phyloP scores from a whole-genome alignment of 2,113 vertebrate genomes.

The Malaclemys terrapin region DNA sequence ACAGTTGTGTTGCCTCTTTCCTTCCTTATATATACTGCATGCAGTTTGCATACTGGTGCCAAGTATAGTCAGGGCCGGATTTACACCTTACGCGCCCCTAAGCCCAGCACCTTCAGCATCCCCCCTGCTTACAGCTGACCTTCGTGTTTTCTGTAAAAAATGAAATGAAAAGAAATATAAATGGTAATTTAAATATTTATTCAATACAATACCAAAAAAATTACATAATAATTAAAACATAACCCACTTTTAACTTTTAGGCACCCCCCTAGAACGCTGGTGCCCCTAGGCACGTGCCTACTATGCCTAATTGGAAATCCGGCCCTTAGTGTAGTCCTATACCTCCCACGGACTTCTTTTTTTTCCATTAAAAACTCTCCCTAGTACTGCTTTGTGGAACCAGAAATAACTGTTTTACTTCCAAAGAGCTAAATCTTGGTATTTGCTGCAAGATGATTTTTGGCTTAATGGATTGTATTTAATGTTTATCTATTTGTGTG shows the following conservation, averaged over 20 bases:
- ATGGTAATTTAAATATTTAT: no score
- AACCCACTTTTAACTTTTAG: no score
- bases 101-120: no score
- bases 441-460: neutral
- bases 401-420: neutral
- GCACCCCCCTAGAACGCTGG: no score
- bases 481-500: neutral
- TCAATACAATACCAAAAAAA: no score
- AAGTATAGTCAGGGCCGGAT: neutral
- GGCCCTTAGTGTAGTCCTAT: neutral
- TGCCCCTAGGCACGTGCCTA: no score
- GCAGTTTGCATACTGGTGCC: constrained; percentile 32
- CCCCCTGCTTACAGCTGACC: no score
- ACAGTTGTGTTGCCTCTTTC: neutral
- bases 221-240: no score
- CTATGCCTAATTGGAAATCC: no score
- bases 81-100: no score
- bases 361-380: neutral
- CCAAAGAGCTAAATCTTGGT: neutral
- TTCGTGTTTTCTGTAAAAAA: no score
- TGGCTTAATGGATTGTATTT: neutral
- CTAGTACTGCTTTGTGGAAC: rapidly evolving
- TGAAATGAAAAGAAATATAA: no score
- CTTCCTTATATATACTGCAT: neutral
- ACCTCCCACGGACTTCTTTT: neutral